Evolutionary conservation across 1,140 invertebrate species (phyloP).

Genomic region (Aleiodes sp.): DNA sequence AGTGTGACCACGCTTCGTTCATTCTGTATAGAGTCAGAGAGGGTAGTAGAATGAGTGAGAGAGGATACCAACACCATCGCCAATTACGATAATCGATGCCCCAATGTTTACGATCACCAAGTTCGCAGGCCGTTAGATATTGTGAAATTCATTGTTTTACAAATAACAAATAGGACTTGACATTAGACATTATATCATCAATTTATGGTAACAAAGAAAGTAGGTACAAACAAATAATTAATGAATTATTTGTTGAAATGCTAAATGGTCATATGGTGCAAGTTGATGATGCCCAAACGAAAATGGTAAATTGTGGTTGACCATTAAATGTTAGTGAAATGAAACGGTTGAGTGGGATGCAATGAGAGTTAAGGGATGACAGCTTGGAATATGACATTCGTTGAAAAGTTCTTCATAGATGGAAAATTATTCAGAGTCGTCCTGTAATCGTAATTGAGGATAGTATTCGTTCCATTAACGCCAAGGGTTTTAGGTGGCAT

Average conservation of each 20-base stretch:
- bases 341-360: no score
- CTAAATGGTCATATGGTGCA: background rate
- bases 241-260: background rate
- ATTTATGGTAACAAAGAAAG: no score
- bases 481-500: background rate
- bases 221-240: no score
- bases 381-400: conserved; percentile 7
- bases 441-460: background rate
- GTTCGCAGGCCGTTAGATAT: conserved; percentile 2
- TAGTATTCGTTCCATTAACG: background rate
- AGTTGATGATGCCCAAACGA: conserved; percentile 2
- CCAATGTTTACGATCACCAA: conserved; percentile 2
- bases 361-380: background rate
- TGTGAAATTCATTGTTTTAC: conserved; percentile 1
- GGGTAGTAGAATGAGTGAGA: background rate
- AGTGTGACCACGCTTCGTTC: conserved; percentile 2
- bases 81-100: conserved; percentile 14
- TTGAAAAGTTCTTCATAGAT: background rate
- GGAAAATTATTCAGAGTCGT: background rate
- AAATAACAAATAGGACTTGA: conserved; percentile 3
- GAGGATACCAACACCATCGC: background rate
- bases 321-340: background rate
- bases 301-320: background rate
- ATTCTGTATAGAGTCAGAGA: background rate
- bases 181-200: background rate